Evolutionary conservation across 2,888 invertebrate species (phyloP).

Genomic region (Exephanes ischioxanthus): DNA sequence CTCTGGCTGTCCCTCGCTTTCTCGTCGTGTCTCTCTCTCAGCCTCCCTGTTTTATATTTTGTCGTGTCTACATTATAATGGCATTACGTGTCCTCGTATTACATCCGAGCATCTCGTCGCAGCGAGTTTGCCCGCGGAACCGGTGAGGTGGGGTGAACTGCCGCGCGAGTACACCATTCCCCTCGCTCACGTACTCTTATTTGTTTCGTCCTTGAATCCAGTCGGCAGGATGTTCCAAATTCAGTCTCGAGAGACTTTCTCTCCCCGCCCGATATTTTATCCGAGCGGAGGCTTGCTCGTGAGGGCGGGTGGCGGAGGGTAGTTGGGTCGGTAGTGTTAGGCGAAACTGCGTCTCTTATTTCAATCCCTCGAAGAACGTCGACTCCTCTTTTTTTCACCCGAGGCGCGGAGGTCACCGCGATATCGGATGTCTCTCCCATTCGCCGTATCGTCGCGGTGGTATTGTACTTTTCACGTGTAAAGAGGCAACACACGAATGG

Average conservation of each 20-base stretch:
- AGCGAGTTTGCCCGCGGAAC: slow-evolving; percentile 31
- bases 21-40: slow-evolving; percentile 53
- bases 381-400: slow-evolving; percentile 20
- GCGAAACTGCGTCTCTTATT: slow-evolving; percentile 69
- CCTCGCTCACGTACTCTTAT: slow-evolving; percentile 72
- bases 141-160: slow-evolving; percentile 15
- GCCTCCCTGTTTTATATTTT: slow-evolving; percentile 74
- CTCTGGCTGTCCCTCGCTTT: slow-evolving; percentile 51
- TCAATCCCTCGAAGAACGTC: slow-evolving; percentile 62
- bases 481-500: slow-evolving; percentile 30
- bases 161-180: slow-evolving; percentile 48
- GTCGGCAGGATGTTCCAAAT: slow-evolving; percentile 63
- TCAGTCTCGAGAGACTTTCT: slow-evolving; percentile 58
- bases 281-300: slow-evolving; percentile 22
- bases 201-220: slow-evolving; percentile 72
- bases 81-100: slow-evolving; percentile 82
- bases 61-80: slow-evolving; percentile 82
- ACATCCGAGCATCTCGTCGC: slow-evolving; percentile 71
- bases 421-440: slow-evolving; percentile 57
- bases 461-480: slow-evolving; percentile 39
- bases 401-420: slow-evolving; percentile 33
- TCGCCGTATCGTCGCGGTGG: slow-evolving; percentile 45
- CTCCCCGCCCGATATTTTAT: slow-evolving; percentile 58
- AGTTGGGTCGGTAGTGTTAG: slow-evolving; percentile 3
- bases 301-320: not conserved